Conservation (phyloP, 1,140 invertebrate genomes). For the Ostrea edulis region DNA sequence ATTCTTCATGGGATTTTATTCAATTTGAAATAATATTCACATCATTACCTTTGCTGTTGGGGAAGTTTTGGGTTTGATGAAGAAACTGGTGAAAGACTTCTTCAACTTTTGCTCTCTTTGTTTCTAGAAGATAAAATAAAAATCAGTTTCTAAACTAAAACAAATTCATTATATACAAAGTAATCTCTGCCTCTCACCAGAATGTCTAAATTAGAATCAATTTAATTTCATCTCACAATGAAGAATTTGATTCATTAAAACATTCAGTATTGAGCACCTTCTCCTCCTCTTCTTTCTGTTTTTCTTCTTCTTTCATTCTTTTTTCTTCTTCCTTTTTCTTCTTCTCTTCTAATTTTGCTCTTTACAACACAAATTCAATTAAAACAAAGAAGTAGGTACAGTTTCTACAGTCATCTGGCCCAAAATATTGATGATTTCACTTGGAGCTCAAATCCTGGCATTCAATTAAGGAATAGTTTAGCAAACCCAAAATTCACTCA, state of each 20-base stretch:
- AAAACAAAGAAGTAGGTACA: too few relatives aligned
- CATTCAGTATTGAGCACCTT: constrained; percentile 60
- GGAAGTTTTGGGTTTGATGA: constrained; percentile 73
- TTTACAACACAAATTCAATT: too few relatives aligned
- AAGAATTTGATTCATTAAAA: not conserved
- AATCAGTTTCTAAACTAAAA: not conserved
- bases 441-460: too few relatives aligned
- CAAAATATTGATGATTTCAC: too few relatives aligned
- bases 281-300: constrained; percentile 81
- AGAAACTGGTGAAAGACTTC: constrained; percentile 89
- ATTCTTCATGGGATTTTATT: too few relatives aligned
- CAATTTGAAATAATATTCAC: too few relatives aligned
- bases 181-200: not conserved
- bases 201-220: not conserved
- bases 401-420: too few relatives aligned
- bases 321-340: constrained; percentile 75
- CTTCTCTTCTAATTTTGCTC: constrained; percentile 71
- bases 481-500: too few relatives aligned
- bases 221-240: not conserved
- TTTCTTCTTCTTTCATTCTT: constrained; percentile 69
- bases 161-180: not conserved
- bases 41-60: constrained; percentile 50
- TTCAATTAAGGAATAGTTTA: too few relatives aligned
- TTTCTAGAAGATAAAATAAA: constrained; percentile 69
- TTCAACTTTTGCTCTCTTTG: constrained; percentile 87